Base-by-base conservation (phyloP, 2,888 invertebrate species). In the Mythimna vitellina region DNA sequence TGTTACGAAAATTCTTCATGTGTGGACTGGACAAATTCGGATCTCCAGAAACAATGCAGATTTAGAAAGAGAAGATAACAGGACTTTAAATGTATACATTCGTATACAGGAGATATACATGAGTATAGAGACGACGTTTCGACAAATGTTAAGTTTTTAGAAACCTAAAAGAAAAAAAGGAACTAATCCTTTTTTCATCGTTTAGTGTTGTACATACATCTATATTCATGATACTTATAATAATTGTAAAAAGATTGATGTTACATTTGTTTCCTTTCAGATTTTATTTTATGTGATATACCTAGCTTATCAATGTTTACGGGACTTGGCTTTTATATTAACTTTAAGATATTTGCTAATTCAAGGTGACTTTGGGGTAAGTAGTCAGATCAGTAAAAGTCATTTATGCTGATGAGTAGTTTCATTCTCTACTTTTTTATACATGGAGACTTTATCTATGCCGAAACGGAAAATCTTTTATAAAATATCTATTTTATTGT, bases 91-190 rank as follows among this genome's bases (percentile, higher is more conserved):
- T 42, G 53, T 25, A n/a, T 73, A 61, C 10, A 0, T 20, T 8
- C 29, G 35, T 49, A 54, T 70, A 22, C 60, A 38, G 12, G 60
- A 70, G 20, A 17, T 17, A 29, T 73, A 70, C 14, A 46, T 54
- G 22, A 35, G 56, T 17, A 56, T 65, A 49, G 65, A 70, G 29
- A 49, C 20, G 9, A 22, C 49, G 5, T 70, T 65, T 64, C 35
- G 12, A 25, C 29, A 46, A 14, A 58, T 61, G 64, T 58, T 64
- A n/a, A 17, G 51, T n/a, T n/a, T 22, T 29, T 56, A 46, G 14
- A 14, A 22, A 12, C 25, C 5, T 22, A 22, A 8, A 12, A 46
- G 12, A 0, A 25, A 12, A 12, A 12, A 5, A 8, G 4, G 14
- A 5, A 25, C 3, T 6, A 54, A 10, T 14, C 3, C 17, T 46